Base-by-base conservation (phyloP, 2,797 vertebrate genomes). In the Sardinella longiceps region DNA sequence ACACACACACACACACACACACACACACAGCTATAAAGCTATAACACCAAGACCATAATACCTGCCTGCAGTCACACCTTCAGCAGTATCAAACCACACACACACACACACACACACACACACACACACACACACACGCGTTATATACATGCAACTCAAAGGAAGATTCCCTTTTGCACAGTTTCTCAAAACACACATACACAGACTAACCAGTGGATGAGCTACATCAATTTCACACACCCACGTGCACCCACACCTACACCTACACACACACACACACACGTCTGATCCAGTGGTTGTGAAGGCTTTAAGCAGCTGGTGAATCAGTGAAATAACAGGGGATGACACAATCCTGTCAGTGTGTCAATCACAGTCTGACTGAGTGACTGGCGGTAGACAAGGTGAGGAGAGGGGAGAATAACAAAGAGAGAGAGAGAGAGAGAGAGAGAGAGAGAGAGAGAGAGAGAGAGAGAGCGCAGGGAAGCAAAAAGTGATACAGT, bases 251-350 rank as follows among this genome's bases (percentile, higher is more conserved):
- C 20, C 81, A 86, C 58, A 10, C n/a, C 80, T 56, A 81, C 82
- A 81, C 81, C 23, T 30, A 87, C 53, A 39, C 46, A 81, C 56
- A 85, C 80, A 84, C 80, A 28, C 82, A 81, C 77, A 77, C 80
- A 39, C 51, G 25, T 23, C 4, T 23, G 10, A 30, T 43, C 43
- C 43, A 66, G 60, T 66, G 60, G 25, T 14, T 66, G 6, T 51
- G 48, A 51, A 12, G 11, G 48, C 48, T 51, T 51, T 15, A 51
- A 51, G 15, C 25, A 66, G 25, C 23, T 5, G n/a, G 58, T 60
- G 23, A 6, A 23, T 60, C n/a, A 23, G 4, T 60, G 20, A 60
- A 60, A 60, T 60, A 25, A 60, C 20, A 60, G 56, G 56, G 56
- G 58, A 25, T n/a, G 25, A 28, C 60, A 63, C 60, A 63, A 30